phyloP scores from a whole-genome alignment of 2,888 invertebrate species.

The Tenthredo livida region DNA sequence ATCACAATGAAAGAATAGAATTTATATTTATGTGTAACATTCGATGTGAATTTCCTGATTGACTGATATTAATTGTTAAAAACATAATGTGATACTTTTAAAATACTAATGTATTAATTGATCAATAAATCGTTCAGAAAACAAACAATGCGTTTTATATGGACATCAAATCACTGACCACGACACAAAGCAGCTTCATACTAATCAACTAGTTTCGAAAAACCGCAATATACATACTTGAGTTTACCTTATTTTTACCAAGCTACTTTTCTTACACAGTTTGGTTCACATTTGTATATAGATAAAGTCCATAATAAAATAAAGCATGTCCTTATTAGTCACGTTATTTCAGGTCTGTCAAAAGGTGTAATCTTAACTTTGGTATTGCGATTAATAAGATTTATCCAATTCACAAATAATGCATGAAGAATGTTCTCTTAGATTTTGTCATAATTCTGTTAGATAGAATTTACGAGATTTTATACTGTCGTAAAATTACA shows the following conservation, averaged over 20 bases:
- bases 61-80: background rate
- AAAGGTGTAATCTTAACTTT: background rate
- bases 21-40: constrained; percentile 5
- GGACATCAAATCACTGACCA: background rate
- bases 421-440: background rate
- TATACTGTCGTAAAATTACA: background rate
- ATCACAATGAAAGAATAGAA: background rate
- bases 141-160: background rate
- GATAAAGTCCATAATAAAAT: background rate
- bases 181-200: background rate
- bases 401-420: background rate
- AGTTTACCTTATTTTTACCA: background rate
- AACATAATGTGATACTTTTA: background rate
- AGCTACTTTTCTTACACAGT: background rate
- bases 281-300: background rate
- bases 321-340: background rate
- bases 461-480: background rate
- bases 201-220: background rate
- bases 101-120: background rate
- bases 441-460: background rate
- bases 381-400: constrained; percentile 9
- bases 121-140: background rate
- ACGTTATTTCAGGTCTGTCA: background rate
- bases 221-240: background rate
- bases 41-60: constrained; percentile 27